These are phyloP conservation scores for Atopsyche davidsoni DNA, from an alignment of 1,140 invertebrate species.

Conservation along the genomic window DNA sequence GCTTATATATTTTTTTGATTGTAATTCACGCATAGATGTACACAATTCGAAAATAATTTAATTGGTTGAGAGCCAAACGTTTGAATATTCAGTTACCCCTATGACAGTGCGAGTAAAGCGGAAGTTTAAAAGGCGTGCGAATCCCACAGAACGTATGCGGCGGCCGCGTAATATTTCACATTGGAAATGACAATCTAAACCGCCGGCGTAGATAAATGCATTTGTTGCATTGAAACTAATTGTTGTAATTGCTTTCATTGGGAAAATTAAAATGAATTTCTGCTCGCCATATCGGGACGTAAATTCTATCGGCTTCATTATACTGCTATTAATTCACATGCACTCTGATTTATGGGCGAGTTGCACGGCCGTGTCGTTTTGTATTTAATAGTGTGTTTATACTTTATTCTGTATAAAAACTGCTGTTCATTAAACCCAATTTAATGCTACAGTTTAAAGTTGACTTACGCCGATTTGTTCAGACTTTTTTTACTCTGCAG, in stretches of 20 bases:
- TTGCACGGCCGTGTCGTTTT: constrained; percentile 6
- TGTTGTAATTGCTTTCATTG: constrained; percentile 24
- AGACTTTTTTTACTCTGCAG: too few relatives aligned
- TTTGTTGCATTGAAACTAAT: constrained; percentile 24
- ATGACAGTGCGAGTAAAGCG: neutral
- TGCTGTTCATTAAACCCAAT: too few relatives aligned
- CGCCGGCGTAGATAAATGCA: constrained; percentile 19
- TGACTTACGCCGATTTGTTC: too few relatives aligned
- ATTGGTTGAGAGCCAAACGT: too few relatives aligned
- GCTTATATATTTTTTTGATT: too few relatives aligned
- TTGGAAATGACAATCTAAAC: constrained; percentile 16
- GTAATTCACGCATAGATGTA: too few relatives aligned
- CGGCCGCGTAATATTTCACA: neutral
- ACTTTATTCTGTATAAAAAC: too few relatives aligned
- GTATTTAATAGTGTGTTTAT: too few relatives aligned
- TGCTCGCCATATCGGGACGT: constrained; percentile 12
- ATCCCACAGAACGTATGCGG: constrained; percentile 7
- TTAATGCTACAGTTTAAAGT: too few relatives aligned
- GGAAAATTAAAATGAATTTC: constrained; percentile 22
- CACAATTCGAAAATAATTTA: too few relatives aligned
- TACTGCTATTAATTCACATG: constrained; percentile 20
- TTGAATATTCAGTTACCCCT: too few relatives aligned
- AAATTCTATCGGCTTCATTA: constrained; percentile 26
- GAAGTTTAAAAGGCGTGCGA: neutral
- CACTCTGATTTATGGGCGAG: constrained; percentile 18